Conservation (phyloP, 2,888 invertebrate species). For the Phalera bucephala region DNA sequence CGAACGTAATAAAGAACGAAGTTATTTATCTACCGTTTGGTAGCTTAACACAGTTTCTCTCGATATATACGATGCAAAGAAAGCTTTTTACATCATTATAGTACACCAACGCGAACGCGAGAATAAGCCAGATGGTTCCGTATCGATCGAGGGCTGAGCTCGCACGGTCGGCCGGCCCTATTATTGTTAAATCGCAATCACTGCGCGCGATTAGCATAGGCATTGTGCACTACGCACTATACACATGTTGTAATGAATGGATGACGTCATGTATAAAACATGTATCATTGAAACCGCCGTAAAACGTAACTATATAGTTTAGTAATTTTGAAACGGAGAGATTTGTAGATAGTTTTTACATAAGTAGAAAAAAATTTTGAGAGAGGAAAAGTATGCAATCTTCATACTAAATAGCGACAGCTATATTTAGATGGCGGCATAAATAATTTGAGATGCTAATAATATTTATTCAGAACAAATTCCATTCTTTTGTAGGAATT, state of each 20-base stretch:
- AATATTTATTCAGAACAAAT: too few relatives aligned
- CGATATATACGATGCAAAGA: neutral
- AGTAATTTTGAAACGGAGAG: conserved; percentile 4
- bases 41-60: too few relatives aligned
- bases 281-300: conserved; percentile 20
- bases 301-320: conserved; percentile 13
- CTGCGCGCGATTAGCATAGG: conserved; percentile 70
- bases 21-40: too few relatives aligned
- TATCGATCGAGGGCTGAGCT: conserved; percentile 58
- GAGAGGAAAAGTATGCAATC: conserved; percentile 3
- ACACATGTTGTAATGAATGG: conserved; percentile 66
- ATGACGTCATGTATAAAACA: conserved; percentile 39
- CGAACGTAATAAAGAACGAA: too few relatives aligned
- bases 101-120: conserved; percentile 36
- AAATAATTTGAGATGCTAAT: too few relatives aligned
- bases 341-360: conserved; percentile 5
- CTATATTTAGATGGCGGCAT: too few relatives aligned
- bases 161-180: conserved; percentile 45
- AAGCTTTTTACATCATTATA: conserved; percentile 13
- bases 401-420: conserved; percentile 3
- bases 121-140: conserved; percentile 64
- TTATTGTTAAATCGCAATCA: conserved; percentile 73
- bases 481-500: too few relatives aligned
- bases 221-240: conserved; percentile 58
- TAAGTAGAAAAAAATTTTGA: conserved; percentile 4